phyloP scores from a whole-genome alignment of 2,888 invertebrate species.

The Hofmannophila pseudospretella region DNA sequence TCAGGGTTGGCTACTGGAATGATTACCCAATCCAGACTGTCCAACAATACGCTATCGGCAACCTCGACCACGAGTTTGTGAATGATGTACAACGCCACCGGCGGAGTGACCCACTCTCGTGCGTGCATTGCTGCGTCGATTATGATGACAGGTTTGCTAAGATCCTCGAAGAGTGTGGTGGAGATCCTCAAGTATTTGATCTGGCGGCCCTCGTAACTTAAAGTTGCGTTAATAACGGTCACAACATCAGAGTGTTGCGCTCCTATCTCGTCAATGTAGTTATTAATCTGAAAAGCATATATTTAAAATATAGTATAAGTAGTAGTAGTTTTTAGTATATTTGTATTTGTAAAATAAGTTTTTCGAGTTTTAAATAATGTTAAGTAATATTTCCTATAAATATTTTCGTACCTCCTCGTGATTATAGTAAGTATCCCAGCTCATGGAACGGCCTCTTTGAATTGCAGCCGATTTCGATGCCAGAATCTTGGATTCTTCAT shows the following conservation, averaged over 20 bases:
- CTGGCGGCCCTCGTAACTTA: conserved; percentile 77
- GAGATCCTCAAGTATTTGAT: conserved; percentile 80
- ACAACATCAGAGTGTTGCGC: conserved; percentile 63
- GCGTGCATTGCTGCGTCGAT: conserved; percentile 81
- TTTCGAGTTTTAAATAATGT: too few species aligned
- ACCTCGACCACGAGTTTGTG: conserved; percentile 80
- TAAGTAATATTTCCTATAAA: too few species aligned
- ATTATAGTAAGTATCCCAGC: conserved; percentile 56
- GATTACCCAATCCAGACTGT: conserved; percentile 81
- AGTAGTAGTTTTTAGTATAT: too few species aligned
- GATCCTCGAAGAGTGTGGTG: conserved; percentile 55
- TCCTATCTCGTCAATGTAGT: conserved; percentile 58
- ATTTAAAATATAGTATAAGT: too few species aligned
- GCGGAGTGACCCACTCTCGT: conserved; percentile 85
- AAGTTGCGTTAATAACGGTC: conserved; percentile 74
- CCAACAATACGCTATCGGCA: conserved; percentile 63
- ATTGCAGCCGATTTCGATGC: conserved; percentile 28
- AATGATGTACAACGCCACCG: conserved; percentile 82
- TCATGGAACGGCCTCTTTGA: conserved; percentile 43
- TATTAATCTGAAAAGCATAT: conserved; percentile 68
- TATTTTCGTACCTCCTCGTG: conserved; percentile 40
- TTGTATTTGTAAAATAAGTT: too few species aligned
- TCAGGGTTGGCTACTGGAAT: conserved; percentile 85
- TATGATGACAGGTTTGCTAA: conserved; percentile 76
- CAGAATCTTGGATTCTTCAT: conserved; percentile 43